These are phyloP conservation scores for Sporophila hypoxantha DNA, from an alignment of 2,113 vertebrate species.

Conservation along the genomic window DNA sequence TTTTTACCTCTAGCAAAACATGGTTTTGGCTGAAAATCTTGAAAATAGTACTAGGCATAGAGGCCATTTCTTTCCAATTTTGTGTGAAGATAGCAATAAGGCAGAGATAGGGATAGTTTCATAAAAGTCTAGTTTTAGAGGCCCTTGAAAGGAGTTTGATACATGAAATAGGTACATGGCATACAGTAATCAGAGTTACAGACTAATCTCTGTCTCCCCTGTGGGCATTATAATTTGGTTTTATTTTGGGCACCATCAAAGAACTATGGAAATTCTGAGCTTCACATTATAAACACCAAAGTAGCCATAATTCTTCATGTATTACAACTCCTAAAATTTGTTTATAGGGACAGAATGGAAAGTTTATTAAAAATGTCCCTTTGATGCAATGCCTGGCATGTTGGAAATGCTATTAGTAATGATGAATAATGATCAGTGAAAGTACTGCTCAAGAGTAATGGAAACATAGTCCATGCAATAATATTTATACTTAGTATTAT, in stretches of 20 bases:
- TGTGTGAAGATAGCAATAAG: neutral
- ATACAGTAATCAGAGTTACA: neutral
- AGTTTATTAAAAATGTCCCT: slow-evolving; percentile 48
- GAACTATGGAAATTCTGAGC: slow-evolving; percentile 29
- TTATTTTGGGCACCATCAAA: slow-evolving; percentile 2
- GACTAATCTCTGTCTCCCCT: neutral
- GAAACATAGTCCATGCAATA: slow-evolving; percentile 22
- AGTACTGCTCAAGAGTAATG: slow-evolving; percentile 14
- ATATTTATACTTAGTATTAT: slow-evolving; percentile 42
- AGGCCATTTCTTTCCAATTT: neutral
- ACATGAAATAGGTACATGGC: neutral
- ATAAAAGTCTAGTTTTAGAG: neutral
- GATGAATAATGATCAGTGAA: slow-evolving; percentile 30
- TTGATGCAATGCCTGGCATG: slow-evolving; percentile 16
- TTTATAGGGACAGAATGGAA: slow-evolving; percentile 38
- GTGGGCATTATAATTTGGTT: neutral
- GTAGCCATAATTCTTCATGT: slow-evolving; percentile 27
- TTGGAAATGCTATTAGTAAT: slow-evolving; percentile 36
- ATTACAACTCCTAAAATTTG: slow-evolving; percentile 25
- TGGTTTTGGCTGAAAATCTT: neutral
- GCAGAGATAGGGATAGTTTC: neutral
- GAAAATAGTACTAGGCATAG: neutral
- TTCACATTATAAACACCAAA: slow-evolving; percentile 23
- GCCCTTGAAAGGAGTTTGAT: neutral
- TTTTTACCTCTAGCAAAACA: neutral